phyloP scores from a whole-genome alignment of 1,140 invertebrate species.

The Diorhabda sublineata region DNA sequence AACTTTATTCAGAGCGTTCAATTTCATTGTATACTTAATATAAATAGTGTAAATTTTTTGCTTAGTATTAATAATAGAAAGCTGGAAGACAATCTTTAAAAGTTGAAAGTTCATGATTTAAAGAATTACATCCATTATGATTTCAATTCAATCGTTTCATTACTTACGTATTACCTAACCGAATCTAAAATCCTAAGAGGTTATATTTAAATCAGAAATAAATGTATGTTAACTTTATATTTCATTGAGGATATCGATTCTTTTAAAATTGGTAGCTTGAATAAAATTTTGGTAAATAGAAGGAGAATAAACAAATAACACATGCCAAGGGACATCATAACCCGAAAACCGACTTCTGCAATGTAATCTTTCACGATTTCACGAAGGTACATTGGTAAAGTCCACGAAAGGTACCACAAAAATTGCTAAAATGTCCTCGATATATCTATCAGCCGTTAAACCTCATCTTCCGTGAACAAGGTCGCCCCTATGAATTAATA shows the following conservation, averaged over 20 bases:
- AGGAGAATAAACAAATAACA: no score
- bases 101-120: slow-evolving; percentile 16
- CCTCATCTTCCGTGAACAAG: no score
- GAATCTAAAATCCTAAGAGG: no score
- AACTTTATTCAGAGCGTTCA: slow-evolving; percentile 22
- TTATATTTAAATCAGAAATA: no score
- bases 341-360: no score
- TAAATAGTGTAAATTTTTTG: slow-evolving; percentile 27
- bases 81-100: slow-evolving; percentile 27
- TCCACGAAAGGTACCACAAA: no score
- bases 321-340: no score
- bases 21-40: slow-evolving; percentile 23
- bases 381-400: no score
- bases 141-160: background rate
- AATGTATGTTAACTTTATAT: background rate
- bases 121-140: background rate
- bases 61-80: slow-evolving; percentile 12
- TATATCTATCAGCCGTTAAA: no score
- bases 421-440: no score
- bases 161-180: background rate
- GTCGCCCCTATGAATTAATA: no score
- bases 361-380: no score
- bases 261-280: background rate
- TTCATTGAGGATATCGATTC: background rate
- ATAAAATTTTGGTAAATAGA: background rate